Percentiles rank a stretch among this genome's conserved stretches.
Evolutionary conservation across 2,113 vertebrate species (phyloP).

Genomic region (Labeo rohita): DNA sequence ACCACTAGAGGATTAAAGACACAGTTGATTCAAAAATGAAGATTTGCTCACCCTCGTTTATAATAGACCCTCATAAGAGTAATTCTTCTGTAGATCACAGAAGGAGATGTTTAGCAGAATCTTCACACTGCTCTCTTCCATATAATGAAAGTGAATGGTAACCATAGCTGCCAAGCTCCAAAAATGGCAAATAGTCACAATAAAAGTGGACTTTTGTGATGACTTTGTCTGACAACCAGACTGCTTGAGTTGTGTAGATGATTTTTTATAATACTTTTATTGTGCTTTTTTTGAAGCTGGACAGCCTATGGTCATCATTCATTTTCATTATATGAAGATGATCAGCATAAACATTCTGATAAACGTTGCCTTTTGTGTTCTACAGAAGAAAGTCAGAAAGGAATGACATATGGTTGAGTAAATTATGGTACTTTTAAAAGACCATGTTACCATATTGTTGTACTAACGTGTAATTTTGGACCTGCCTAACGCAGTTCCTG

Average conservation of each 20-base stretch:
- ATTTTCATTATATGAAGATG: neutral
- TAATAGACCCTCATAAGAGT: neutral
- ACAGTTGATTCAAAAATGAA: neutral
- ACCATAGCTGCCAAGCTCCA: neutral
- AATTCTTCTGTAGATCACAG: slow-evolving; percentile 1
- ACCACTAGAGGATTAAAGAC: neutral
- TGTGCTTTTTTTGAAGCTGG: neutral
- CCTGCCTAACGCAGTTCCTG: slow-evolving; percentile 79
- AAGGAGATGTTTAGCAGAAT: neutral
- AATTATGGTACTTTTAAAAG: neutral
- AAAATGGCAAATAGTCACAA: neutral
- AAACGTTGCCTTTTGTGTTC: neutral
- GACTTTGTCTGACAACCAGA: neutral
- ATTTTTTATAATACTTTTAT: neutral
- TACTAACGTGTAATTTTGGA: neutral
- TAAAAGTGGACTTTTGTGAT: neutral
- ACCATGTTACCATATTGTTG: neutral
- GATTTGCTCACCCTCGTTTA: neutral
- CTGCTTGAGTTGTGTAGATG: neutral
- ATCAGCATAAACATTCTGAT: neutral
- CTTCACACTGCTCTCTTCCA: neutral
- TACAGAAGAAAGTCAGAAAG: neutral
- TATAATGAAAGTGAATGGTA: neutral
- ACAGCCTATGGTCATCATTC: neutral
- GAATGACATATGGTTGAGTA: neutral